Percentiles rank a stretch among this genome's conserved stretches.
phyloP scores from a whole-genome alignment of 2,888 invertebrate species.

The Apodemia arnacis region DNA sequence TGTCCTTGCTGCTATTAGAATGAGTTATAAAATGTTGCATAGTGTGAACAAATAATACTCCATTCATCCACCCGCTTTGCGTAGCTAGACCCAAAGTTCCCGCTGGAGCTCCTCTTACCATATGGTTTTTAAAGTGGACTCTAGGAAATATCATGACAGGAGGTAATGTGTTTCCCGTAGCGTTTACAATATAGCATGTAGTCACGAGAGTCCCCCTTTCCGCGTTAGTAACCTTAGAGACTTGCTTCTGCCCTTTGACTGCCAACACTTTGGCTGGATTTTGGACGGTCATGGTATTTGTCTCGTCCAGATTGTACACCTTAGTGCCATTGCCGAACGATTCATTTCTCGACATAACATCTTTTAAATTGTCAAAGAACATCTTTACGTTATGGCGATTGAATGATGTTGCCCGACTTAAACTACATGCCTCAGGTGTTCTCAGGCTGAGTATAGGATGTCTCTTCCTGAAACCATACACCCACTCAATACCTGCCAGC shows the following conservation, averaged over 20 bases:
- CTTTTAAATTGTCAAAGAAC: constrained; percentile 12
- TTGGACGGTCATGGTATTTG: constrained; percentile 87
- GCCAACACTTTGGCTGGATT: constrained; percentile 71
- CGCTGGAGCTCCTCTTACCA: constrained; percentile 87
- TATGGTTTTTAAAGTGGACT: constrained; percentile 61
- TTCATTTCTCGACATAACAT: constrained; percentile 10
- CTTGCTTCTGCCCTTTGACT: background rate
- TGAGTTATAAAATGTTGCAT: constrained; percentile 87
- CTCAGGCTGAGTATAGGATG: background rate
- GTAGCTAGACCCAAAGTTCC: constrained; percentile 87
- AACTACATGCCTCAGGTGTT: constrained; percentile 28
- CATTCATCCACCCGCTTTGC: constrained; percentile 88
- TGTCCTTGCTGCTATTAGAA: constrained; percentile 74
- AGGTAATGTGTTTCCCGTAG: constrained; percentile 5
- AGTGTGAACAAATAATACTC: constrained; percentile 85
- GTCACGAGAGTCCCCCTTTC: background rate
- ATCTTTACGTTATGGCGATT: constrained; percentile 10
- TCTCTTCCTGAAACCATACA: constrained; percentile 14
- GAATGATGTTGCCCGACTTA: constrained; percentile 10
- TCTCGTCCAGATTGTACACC: constrained; percentile 88
- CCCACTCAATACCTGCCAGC: constrained; percentile 15
- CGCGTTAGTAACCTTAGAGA: background rate
- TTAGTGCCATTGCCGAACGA: constrained; percentile 62
- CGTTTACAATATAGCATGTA: background rate
- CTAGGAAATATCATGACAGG: constrained; percentile 23